Evolutionary conservation across 2,113 vertebrate species (phyloP).

Genomic region (Pelusios castaneus): DNA sequence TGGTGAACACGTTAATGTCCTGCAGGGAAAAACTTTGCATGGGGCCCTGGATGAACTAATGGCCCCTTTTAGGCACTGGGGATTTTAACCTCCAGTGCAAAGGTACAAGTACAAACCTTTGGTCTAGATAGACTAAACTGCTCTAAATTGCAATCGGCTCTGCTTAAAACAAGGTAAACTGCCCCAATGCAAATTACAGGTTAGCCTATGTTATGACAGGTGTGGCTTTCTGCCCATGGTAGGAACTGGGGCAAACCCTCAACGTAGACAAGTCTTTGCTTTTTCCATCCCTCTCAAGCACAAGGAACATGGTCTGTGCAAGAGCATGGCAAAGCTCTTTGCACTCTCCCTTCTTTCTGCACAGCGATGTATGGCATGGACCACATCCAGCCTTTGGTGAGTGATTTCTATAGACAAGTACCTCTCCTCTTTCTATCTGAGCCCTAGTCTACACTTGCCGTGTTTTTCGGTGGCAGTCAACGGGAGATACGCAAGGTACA

Average conservation of each 20-base stretch:
- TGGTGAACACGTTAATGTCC: rapidly evolving
- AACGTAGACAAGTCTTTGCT: background rate
- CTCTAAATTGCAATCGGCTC: background rate
- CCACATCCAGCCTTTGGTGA: background rate
- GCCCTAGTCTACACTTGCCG: too few relatives aligned
- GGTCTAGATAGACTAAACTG: background rate
- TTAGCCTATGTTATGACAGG: background rate
- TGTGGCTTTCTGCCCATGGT: background rate
- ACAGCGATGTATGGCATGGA: background rate
- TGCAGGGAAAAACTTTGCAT: background rate
- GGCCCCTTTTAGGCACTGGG: background rate
- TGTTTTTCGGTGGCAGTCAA: too few relatives aligned
- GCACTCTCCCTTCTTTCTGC: background rate
- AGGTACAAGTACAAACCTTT: background rate
- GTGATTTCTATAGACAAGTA: background rate
- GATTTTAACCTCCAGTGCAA: background rate
- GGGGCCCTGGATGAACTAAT: background rate
- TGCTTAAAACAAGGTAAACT: background rate
- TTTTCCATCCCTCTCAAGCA: background rate
- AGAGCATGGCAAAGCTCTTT: background rate
- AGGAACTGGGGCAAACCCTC: background rate
- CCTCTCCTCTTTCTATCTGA: background rate
- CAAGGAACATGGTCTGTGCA: background rate
- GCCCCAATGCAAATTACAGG: background rate
- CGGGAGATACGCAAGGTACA: too few relatives aligned